phyloP scores from a whole-genome alignment of 2,888 invertebrate species.

The Fragum sueziense region DNA sequence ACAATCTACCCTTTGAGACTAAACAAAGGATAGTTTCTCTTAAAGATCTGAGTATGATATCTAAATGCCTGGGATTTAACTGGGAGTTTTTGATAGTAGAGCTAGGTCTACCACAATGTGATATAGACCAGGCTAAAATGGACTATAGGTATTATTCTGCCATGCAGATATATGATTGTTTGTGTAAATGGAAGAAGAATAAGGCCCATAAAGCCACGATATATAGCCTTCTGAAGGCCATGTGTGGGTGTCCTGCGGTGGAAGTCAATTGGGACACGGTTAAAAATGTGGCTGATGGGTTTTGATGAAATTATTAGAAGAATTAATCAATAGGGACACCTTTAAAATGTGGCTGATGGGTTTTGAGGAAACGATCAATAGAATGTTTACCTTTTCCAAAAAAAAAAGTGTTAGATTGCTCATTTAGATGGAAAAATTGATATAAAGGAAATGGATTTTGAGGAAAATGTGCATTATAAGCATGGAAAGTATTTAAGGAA shows the following conservation, averaged over 20 bases:
- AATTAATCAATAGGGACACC: slow-evolving; percentile 52
- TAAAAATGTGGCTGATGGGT: slow-evolving; percentile 56
- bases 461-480: too few relatives aligned
- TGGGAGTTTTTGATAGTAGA: slow-evolving; percentile 60
- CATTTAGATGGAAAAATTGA: too few relatives aligned
- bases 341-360: slow-evolving; percentile 56
- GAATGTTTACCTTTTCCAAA: too few relatives aligned
- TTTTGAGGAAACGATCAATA: too few relatives aligned
- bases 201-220: slow-evolving; percentile 35
- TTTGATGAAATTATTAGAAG: too few relatives aligned
- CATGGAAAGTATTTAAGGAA: too few relatives aligned
- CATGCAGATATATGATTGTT: slow-evolving; percentile 56
- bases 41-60: slow-evolving; percentile 54
- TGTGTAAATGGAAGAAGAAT: slow-evolving; percentile 51
- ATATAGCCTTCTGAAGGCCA: slow-evolving; percentile 41
- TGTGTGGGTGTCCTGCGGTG: slow-evolving; percentile 37
- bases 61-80: slow-evolving; percentile 56
- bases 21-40: slow-evolving; percentile 42
- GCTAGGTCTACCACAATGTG: slow-evolving; percentile 48
- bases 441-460: too few relatives aligned
- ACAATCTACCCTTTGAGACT: slow-evolving; percentile 29
- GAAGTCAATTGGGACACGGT: slow-evolving; percentile 55
- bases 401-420: too few relatives aligned
- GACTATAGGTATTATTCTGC: slow-evolving; percentile 56
- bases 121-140: slow-evolving; percentile 58